Base-by-base conservation (phyloP, 30 jellyfish, hydroid and myxozoan genomes). In the Chrysaora quinquecirrha region DNA sequence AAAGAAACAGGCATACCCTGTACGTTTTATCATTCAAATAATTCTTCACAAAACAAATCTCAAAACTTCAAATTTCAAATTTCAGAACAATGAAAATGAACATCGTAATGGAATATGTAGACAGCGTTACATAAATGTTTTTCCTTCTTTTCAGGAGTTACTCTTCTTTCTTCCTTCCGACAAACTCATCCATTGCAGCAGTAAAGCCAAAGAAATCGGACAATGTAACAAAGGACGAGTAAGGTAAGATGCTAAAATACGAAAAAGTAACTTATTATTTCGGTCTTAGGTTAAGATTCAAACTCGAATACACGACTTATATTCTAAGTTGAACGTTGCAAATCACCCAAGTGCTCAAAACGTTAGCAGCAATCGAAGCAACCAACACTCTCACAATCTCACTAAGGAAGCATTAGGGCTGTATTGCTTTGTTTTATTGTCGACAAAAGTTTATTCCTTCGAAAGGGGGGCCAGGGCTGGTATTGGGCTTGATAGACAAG, bases 201-300 rank as follows among this genome's bases (percentile, higher is more conserved):
- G 84, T 48, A 25, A 83, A 52, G 20, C 93, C 93, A 54, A 83
- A 50, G 56, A 71, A 83, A 20, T 83, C 86, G 9, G 71, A n/a
- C 20, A 83, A 33, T 38, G 86, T 25, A 18, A 83, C 85, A 12
- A 9, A 83, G 22, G 93, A 71, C 0, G 81, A 28, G 56, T 47
- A 65, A 3, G 93, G 93, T 21, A 83, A 47, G 29, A 83, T 2
- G 81, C 93, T 83, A 35, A 63, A 63, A 28, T 1, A 46, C 6
- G 54, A 30, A 49, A 60, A 75, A 24, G 23, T 1, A 35, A 29
- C 30, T 10, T 6, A 7, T 30, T 11, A 3, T 9, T 18, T 3
- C 22, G 3, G 30, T 64, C 50, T 43, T 43, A 6, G 58, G 16
- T 43, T n/a, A n/a, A n/a, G 16, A 16, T 43, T 43, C 12, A 43